Percentiles rank a stretch among this genome's conserved stretches.
phyloP scores from a whole-genome alignment of 1,140 invertebrate genomes.

The Melipona quadrifasciata region DNA sequence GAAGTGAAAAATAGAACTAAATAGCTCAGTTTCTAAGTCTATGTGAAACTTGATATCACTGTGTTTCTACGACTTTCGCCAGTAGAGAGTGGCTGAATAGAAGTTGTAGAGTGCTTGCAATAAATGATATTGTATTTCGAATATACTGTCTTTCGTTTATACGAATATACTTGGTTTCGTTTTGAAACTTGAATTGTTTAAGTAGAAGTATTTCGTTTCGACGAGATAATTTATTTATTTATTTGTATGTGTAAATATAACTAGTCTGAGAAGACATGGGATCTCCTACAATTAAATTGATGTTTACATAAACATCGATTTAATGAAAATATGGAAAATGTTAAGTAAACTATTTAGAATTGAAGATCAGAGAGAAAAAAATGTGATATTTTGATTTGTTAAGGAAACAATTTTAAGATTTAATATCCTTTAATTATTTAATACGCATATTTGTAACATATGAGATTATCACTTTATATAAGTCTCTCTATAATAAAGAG shows the following conservation, averaged over 20 bases:
- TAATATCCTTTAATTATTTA: no score
- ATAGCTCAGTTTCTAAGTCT: conserved; percentile 84
- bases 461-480: no score
- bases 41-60: conserved; percentile 83
- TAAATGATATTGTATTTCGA: conserved; percentile 14
- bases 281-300: conserved; percentile 89
- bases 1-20: conserved; percentile 65
- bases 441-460: no score
- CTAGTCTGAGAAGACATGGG: conserved; percentile 86
- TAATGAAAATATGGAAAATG: conserved; percentile 58
- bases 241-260: conserved; percentile 72
- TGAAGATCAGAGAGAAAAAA: no score
- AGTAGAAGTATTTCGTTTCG: conserved; percentile 71
- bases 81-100: conserved; percentile 79
- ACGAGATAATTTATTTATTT: no score
- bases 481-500: no score
- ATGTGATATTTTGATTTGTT: not conserved
- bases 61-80: conserved; percentile 84
- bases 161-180: not conserved
- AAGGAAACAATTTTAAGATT: not conserved
- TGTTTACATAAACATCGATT: conserved; percentile 90
- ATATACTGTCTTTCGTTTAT: not conserved
- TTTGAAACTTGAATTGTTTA: not conserved
- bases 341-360: not conserved
- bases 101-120: conserved; percentile 82